phyloP scores from a whole-genome alignment of 64 coral and sea anemone genomes.

The Pocillopora verrucosa region DNA sequence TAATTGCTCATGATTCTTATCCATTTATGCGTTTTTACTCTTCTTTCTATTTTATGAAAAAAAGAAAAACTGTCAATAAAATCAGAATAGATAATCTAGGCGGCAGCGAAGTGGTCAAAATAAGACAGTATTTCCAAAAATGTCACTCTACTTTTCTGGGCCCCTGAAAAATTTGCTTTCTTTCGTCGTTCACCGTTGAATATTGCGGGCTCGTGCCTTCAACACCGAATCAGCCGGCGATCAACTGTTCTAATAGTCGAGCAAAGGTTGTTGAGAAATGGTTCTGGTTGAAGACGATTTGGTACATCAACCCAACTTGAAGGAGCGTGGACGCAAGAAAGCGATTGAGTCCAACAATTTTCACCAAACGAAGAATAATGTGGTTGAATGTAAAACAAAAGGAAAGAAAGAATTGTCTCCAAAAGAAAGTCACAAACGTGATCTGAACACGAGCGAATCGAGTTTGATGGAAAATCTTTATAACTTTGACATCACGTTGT shows the following conservation, averaged over 20 bases:
- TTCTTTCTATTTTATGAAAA: too few relatives aligned
- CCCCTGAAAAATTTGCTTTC: background rate
- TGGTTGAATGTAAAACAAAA: background rate
- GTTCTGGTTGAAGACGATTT: background rate
- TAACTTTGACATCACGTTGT: constrained; percentile 66
- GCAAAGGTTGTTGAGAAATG: background rate
- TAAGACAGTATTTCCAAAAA: background rate
- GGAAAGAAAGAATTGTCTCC: background rate
- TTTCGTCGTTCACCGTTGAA: too few relatives aligned
- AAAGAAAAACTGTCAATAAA: too few relatives aligned
- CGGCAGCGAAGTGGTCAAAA: too few relatives aligned
- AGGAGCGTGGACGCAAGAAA: background rate
- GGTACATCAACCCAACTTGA: background rate
- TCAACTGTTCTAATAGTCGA: background rate
- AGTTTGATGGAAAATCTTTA: constrained; percentile 39
- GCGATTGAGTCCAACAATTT: background rate
- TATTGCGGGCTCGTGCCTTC: constrained; percentile 6
- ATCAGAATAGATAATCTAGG: too few relatives aligned
- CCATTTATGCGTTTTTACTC: too few relatives aligned
- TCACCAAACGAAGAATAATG: background rate
- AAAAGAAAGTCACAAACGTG: background rate
- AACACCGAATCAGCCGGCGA: background rate
- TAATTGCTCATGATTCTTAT: too few relatives aligned
- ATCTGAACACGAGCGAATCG: background rate
- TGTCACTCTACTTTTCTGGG: background rate